Percentiles rank a stretch among this genome's conserved stretches.
phyloP scores from a whole-genome alignment of 2,888 invertebrate species.

The Prosapia bicincta region DNA sequence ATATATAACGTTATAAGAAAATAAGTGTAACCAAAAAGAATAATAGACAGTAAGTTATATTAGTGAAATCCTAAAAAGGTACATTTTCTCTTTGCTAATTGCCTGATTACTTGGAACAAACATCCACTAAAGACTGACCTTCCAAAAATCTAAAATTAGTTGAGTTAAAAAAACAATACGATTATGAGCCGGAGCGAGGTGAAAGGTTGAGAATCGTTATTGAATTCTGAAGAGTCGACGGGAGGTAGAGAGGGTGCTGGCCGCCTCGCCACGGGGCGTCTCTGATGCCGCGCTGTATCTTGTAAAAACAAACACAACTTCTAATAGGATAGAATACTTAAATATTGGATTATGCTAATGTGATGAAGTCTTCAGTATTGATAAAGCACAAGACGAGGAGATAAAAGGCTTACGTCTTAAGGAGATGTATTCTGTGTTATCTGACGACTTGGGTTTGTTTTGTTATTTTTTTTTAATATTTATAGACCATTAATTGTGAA shows the following conservation, averaged over 20 bases:
- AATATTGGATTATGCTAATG: background rate
- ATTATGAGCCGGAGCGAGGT: background rate
- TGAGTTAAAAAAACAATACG: background rate
- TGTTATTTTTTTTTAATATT: too few relatives aligned
- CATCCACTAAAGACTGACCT: too few relatives aligned
- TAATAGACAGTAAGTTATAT: too few relatives aligned
- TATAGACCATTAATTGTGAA: too few relatives aligned
- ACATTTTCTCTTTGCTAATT: too few relatives aligned
- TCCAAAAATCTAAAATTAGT: background rate
- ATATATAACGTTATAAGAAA: too few relatives aligned
- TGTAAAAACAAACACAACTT: background rate
- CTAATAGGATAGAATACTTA: background rate
- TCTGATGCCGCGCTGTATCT: background rate
- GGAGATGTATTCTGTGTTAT: too few relatives aligned
- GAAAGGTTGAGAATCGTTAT: background rate
- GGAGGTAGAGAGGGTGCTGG: background rate
- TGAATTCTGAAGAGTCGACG: background rate
- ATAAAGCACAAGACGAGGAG: background rate
- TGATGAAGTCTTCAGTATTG: background rate
- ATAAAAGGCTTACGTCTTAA: too few relatives aligned
- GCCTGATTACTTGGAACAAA: too few relatives aligned
- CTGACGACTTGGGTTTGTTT: too few relatives aligned
- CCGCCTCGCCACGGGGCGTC: background rate
- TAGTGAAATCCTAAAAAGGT: too few relatives aligned
- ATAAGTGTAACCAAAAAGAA: too few relatives aligned